Conservation (phyloP, 2,888 invertebrate species). For the Gnatocerus cornutus region DNA sequence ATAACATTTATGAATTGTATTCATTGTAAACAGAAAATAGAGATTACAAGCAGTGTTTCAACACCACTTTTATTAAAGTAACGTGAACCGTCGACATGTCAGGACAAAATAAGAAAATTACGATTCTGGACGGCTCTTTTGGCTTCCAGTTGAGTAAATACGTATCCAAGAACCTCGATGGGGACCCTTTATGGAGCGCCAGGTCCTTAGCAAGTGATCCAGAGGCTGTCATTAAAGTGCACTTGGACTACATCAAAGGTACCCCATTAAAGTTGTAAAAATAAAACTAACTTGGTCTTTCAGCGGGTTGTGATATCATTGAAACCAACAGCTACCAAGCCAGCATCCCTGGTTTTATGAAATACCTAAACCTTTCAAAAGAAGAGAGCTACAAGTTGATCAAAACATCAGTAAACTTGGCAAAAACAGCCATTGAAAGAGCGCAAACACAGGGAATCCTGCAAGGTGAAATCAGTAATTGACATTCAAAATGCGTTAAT, state of each 20-base stretch:
- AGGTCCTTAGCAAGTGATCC: slow-evolving; percentile 84
- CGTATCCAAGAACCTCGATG: slow-evolving; percentile 81
- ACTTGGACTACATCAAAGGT: slow-evolving; percentile 85
- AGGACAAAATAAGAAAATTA: slow-evolving; percentile 20
- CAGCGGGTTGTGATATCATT: slow-evolving; percentile 88
- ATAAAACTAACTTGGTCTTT: slow-evolving; percentile 56
- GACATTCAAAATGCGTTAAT: neutral
- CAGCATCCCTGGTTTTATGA: slow-evolving; percentile 81
- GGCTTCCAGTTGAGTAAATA: slow-evolving; percentile 83
- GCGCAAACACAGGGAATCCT: slow-evolving; percentile 72
- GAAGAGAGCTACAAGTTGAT: slow-evolving; percentile 81
- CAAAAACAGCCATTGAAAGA: slow-evolving; percentile 78
- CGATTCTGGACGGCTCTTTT: slow-evolving; percentile 80
- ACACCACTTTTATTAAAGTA: neutral
- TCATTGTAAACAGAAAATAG: neutral
- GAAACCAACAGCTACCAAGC: slow-evolving; percentile 92
- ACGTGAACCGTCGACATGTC: neutral
- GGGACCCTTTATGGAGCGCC: slow-evolving; percentile 90
- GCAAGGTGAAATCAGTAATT: slow-evolving; percentile 26
- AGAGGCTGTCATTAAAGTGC: slow-evolving; percentile 82
- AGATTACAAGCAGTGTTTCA: too few species aligned
- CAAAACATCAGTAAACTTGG: slow-evolving; percentile 80
- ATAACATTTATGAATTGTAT: too few species aligned
- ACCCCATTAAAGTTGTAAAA: slow-evolving; percentile 26
- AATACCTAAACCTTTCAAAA: slow-evolving; percentile 78